Conservation (phyloP, 2,797 vertebrate genomes). For the Pangasius sanitwongsei region DNA sequence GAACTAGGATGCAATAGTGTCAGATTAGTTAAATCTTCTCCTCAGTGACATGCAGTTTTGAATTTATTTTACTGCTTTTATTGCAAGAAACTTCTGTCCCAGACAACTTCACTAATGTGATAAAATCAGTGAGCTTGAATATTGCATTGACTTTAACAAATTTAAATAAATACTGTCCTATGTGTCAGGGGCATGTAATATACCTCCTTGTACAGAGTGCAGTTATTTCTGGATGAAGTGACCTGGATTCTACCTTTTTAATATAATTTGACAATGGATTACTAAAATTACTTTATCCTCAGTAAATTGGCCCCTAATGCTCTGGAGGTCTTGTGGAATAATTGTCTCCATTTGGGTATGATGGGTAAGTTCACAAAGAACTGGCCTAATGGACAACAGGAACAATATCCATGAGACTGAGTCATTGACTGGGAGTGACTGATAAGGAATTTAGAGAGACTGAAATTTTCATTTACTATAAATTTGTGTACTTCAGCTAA, state of each 20-base stretch:
- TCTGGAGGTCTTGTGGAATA: conserved; percentile 32
- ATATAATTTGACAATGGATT: conserved; percentile 50
- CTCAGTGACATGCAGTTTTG: neutral
- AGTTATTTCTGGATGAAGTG: conserved; percentile 55
- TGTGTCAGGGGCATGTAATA: neutral
- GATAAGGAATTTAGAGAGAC: neutral
- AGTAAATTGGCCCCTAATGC: conserved; percentile 29
- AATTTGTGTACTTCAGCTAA: neutral
- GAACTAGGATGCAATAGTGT: neutral
- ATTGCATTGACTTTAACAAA: neutral
- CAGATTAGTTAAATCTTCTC: neutral
- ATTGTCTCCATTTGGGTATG: conserved; percentile 3
- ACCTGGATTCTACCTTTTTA: conserved; percentile 54
- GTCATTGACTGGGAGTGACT: neutral
- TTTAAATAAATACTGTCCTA: neutral
- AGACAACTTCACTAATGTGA: neutral
- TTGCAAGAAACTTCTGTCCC: neutral
- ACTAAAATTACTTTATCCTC: conserved; percentile 54
- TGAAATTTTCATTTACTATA: neutral
- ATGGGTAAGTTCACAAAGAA: neutral
- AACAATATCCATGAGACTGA: neutral
- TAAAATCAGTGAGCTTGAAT: neutral
- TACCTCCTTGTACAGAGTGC: neutral
- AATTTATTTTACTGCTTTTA: neutral
- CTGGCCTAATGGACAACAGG: neutral